These are phyloP conservation scores for Tachina grossa DNA, from an alignment of 2,888 invertebrate genomes.

Conservation along the genomic window DNA sequence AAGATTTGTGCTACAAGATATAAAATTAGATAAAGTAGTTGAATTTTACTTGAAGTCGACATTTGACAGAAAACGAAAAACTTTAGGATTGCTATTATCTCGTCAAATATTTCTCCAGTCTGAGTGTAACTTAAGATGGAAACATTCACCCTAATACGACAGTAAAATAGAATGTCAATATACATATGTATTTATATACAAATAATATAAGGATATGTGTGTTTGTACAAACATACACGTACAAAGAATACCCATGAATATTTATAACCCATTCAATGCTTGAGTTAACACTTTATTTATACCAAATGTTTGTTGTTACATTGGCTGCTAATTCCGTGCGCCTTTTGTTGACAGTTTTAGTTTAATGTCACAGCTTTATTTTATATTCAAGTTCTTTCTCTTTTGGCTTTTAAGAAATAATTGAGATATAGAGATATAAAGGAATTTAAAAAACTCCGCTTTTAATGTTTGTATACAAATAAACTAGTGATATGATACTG, in stretches of 20 bases:
- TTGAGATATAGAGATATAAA: background rate
- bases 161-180: conserved; percentile 12
- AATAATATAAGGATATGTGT: background rate
- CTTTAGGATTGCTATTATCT: background rate
- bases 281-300: background rate
- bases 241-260: conserved; percentile 36
- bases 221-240: background rate
- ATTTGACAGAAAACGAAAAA: no score
- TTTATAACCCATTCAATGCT: conserved; percentile 36
- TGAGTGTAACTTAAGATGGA: background rate
- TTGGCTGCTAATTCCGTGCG: background rate
- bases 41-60: no score
- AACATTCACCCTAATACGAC: background rate
- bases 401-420: background rate
- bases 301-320: background rate
- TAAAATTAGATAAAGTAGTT: no score
- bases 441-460: background rate
- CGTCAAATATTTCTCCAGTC: background rate
- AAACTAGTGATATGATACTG: no score
- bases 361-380: background rate
- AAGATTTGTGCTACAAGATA: no score
- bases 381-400: background rate
- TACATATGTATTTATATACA: background rate
- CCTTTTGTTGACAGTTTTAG: background rate
- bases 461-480: background rate